Conservation (phyloP, 2,797 vertebrate species). For the Malurus splendens region DNA sequence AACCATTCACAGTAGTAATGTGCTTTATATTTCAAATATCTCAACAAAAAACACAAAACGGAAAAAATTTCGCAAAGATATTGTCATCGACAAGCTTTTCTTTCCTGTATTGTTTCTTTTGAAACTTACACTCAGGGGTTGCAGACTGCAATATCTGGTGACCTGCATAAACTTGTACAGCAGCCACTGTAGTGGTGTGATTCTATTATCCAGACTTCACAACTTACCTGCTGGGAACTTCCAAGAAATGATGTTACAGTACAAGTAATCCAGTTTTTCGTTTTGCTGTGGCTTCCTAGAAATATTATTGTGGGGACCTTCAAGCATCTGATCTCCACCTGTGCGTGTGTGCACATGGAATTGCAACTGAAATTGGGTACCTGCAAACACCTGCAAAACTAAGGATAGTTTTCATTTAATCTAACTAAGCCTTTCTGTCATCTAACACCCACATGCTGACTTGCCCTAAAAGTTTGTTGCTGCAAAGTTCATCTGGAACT, state of each 20-base stretch:
- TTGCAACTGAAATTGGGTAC: background rate
- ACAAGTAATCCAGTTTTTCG: constrained; percentile 1
- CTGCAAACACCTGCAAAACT: constrained; percentile 9
- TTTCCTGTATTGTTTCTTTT: constrained; percentile 13
- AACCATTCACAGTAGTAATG: background rate
- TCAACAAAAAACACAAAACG: background rate
- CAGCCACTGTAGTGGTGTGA: constrained; percentile 24
- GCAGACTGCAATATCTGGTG: constrained; percentile 25
- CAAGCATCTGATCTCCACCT: background rate
- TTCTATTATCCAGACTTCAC: constrained; percentile 44
- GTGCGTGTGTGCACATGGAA: background rate
- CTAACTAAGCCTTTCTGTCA: background rate
- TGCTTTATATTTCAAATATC: background rate
- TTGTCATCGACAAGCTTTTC: background rate
- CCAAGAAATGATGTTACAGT: background rate
- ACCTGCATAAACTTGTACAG: constrained; percentile 43
- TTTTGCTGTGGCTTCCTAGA: background rate
- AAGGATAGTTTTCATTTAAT: background rate
- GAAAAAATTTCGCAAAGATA: background rate
- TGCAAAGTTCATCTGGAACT: background rate
- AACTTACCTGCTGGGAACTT: constrained; percentile 46
- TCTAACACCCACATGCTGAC: background rate
- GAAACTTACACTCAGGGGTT: background rate
- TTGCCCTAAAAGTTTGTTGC: background rate
- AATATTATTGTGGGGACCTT: background rate